A percentile compares a stretch with the other conserved stretches of the same genome.
These are phyloP conservation scores for Phymorhynchus buccinoides DNA, from an alignment of 1,140 invertebrate genomes.

Conservation along the genomic window DNA sequence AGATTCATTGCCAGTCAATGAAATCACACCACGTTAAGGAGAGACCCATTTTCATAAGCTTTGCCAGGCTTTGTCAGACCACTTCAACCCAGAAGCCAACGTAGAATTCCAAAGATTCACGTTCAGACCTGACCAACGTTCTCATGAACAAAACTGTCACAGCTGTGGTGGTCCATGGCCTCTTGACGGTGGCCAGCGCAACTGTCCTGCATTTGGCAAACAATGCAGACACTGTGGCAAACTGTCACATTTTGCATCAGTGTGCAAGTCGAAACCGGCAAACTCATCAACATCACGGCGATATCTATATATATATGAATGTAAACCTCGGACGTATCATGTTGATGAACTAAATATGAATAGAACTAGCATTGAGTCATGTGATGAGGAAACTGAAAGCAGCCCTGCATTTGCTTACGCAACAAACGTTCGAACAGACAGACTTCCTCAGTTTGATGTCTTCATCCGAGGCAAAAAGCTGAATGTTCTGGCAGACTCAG, in stretches of 20 bases:
- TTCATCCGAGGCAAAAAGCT: not conserved
- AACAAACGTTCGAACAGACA: not conserved
- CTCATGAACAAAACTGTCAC: no score
- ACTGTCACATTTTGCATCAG: not conserved
- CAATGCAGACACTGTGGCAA: not conserved
- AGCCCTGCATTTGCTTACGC: not conserved
- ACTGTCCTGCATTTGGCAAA: not conserved
- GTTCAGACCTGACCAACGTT: no score
- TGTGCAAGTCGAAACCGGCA: not conserved
- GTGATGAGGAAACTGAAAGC: not conserved
- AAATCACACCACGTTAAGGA: no score
- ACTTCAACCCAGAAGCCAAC: no score
- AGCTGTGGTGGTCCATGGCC: constrained; percentile 6
- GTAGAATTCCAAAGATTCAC: no score
- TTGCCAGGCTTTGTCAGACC: no score
- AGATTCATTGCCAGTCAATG: no score
- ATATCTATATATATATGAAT: no score
- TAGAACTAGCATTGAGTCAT: not conserved
- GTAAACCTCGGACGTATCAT: no score
- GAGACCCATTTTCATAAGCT: no score
- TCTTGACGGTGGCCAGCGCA: not conserved
- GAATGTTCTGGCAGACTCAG: not conserved
- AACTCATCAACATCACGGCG: not conserved
- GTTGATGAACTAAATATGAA: no score
- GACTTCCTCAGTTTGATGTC: not conserved